Conservation (phyloP, 1,140 invertebrate species). For the Orussus abietinus region DNA sequence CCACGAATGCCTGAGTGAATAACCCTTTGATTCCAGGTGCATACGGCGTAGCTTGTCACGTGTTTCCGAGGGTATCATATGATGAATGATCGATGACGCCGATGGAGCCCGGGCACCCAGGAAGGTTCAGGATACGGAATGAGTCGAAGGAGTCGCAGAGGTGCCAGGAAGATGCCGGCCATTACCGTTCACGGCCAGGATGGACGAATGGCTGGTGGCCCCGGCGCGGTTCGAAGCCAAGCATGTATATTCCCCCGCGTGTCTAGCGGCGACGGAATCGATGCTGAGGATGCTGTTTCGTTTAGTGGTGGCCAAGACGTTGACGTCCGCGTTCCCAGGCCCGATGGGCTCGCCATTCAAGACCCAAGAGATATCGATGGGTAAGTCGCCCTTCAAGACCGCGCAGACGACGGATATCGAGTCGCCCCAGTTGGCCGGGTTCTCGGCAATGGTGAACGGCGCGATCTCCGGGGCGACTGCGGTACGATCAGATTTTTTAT, state of each 20-base stretch:
- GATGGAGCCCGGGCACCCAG: too few relatives aligned
- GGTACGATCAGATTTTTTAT: too few relatives aligned
- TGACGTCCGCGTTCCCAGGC: constrained; percentile 21
- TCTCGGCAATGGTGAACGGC: constrained; percentile 53
- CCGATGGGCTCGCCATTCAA: constrained; percentile 47
- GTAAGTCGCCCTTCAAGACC: constrained; percentile 62
- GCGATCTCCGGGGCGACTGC: constrained; percentile 53
- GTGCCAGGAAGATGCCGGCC: too few relatives aligned
- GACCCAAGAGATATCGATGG: constrained; percentile 63
- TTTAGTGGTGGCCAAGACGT: constrained; percentile 49
- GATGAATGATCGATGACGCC: too few relatives aligned
- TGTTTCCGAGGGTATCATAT: too few relatives aligned
- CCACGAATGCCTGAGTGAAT: too few relatives aligned
- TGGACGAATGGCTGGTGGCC: constrained; percentile 59
- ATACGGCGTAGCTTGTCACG: too few relatives aligned
- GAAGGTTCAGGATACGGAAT: too few relatives aligned
- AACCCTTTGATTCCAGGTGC: too few relatives aligned
- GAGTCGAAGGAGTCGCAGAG: too few relatives aligned
- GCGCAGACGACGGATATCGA: constrained; percentile 56
- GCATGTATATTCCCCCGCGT: constrained; percentile 73
- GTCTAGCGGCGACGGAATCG: constrained; percentile 64
- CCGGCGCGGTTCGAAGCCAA: constrained; percentile 64
- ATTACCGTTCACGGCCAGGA: constrained; percentile 65
- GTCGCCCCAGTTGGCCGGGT: constrained; percentile 53
- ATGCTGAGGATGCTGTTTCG: constrained; percentile 66